Conservation (phyloP, 2,797 vertebrate species). For the Loris lydekkerianus region DNA sequence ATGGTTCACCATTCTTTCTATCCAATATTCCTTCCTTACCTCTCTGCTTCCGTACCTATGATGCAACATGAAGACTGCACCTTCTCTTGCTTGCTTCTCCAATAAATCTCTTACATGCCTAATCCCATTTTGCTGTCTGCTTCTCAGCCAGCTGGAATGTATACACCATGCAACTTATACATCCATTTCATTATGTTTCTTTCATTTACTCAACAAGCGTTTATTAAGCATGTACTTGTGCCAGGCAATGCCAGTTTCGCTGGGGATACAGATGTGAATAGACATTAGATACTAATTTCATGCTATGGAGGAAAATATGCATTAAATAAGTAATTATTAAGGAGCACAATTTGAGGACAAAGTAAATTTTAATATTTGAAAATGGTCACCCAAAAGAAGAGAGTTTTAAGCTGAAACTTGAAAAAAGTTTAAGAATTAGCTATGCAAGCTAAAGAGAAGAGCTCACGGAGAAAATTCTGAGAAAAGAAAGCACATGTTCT, state of each 20-base stretch:
- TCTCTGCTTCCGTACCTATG: not conserved
- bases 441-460: not conserved
- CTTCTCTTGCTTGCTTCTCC: not conserved
- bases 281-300: not conserved
- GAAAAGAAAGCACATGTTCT: not conserved
- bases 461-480: not conserved
- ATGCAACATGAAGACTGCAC: not conserved
- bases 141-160: not conserved
- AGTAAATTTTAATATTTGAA: not conserved
- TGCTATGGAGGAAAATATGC: not conserved
- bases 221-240: not conserved
- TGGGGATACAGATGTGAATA: not conserved
- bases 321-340: not conserved
- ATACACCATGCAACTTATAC: not conserved
- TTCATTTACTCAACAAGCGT: not conserved
- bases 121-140: not conserved
- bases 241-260: not conserved
- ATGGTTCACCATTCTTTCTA: not conserved
- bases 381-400: not conserved
- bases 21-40: accelerated
- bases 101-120: not conserved
- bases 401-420: not conserved
- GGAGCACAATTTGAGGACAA: not conserved
- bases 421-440: not conserved
- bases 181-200: not conserved